These are phyloP conservation scores for Amblyornis subalaris DNA, from an alignment of 2,113 vertebrate genomes.

Conservation along the genomic window DNA sequence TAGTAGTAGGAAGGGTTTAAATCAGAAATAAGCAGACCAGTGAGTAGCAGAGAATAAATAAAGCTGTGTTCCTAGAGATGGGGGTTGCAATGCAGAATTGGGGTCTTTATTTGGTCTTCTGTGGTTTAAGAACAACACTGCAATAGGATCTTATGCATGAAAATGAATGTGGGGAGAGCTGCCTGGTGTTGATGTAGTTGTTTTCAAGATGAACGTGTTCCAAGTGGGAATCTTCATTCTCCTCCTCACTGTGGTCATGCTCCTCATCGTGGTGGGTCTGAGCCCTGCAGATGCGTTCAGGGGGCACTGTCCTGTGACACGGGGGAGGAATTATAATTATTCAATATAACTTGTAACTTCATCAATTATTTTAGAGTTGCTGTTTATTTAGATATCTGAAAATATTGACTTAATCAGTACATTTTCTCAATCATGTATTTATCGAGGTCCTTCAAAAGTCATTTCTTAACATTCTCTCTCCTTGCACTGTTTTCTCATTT, in stretches of 20 bases:
- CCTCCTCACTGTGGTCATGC: not conserved
- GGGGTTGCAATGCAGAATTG: not conserved
- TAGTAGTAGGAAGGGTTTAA: not conserved
- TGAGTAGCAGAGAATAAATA: conserved; percentile 40
- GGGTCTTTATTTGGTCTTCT: conserved; percentile 76
- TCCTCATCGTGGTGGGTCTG: not conserved
- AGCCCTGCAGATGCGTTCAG: conserved; percentile 82
- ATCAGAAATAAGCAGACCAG: not conserved
- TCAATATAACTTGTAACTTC: not conserved
- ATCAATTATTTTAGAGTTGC: not conserved
- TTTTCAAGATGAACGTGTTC: conserved; percentile 89
- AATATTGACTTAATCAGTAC: not conserved
- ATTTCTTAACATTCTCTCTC: not conserved
- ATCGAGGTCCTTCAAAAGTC: not conserved
- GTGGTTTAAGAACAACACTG: conserved; percentile 87
- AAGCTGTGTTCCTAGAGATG: not conserved
- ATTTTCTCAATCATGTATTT: not conserved
- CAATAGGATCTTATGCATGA: conserved; percentile 88
- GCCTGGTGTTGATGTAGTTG: conserved; percentile 85
- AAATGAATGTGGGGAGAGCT: conserved; percentile 83
- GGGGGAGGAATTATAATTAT: not conserved
- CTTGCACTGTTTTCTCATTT: not conserved
- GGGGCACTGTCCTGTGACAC: conserved; percentile 77
- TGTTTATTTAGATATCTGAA: not conserved
- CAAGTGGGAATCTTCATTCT: conserved; percentile 76